Evolutionary conservation across 1,140 invertebrate genomes (phyloP).

Genomic region (Bombus fervidus): DNA sequence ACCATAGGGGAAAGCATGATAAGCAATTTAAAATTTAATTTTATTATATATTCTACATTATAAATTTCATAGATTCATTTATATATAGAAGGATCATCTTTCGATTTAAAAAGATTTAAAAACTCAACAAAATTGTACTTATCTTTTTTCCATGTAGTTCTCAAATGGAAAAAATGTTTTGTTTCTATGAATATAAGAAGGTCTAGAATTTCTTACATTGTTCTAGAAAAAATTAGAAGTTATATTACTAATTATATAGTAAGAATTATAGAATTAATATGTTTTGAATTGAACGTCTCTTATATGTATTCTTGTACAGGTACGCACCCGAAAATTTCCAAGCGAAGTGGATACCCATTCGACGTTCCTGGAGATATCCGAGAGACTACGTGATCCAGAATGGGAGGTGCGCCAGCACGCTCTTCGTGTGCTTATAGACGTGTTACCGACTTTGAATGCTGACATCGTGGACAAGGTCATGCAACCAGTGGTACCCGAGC

Average conservation of each 20-base stretch:
- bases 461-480: conserved; percentile 85
- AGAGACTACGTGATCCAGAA: conserved; percentile 89
- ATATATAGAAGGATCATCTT: neutral
- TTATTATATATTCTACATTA: too few relatives aligned
- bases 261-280: neutral
- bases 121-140: neutral
- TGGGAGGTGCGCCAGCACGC: conserved; percentile 92
- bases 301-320: conserved; percentile 58
- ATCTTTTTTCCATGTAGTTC: neutral
- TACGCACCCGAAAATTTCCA: conserved; percentile 79
- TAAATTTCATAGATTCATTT: too few relatives aligned
- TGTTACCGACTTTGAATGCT: conserved; percentile 86
- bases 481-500: conserved; percentile 84
- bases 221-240: neutral
- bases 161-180: neutral
- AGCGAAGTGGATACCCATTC: conserved; percentile 85
- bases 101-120: neutral
- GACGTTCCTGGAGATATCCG: conserved; percentile 87
- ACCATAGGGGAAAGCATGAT: too few relatives aligned
- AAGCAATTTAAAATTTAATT: too few relatives aligned
- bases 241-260: too few relatives aligned
- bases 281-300: neutral
- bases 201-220: neutral
- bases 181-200: too few relatives aligned
- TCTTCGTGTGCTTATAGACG: conserved; percentile 88